Base-by-base conservation (phyloP, 2,888 invertebrate genomes). In the Caenorhabditis sp. region DNA sequence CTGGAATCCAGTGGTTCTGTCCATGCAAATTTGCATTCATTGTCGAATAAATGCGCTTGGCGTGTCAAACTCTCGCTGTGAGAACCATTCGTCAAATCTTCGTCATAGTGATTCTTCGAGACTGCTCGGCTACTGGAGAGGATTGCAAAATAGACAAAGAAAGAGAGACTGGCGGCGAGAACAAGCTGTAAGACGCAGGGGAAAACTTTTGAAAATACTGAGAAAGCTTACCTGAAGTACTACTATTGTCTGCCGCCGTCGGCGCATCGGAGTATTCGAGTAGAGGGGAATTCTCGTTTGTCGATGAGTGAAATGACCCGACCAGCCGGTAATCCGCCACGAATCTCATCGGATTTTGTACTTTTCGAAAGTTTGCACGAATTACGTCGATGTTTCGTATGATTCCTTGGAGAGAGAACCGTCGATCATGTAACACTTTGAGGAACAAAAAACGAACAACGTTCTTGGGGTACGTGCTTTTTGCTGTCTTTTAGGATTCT, bases 41-140 rank as follows among this genome's bases (percentile, higher is more conserved):
- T 85, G 24, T 85, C 85, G 28, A 83, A 61, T 13, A 85, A 61
- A 60, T 85, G 85, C 0, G 82, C 9, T 22, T 84, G 81, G 1
- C 76, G 65, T 18, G 47, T 28, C 2, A 2, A 20, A 35, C 6
- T 2, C 1, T 40, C 13, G 13, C 9, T 15, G 5, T 40, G 11
- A 40, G 61, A 71, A 8, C 13, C 35, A 40, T 72, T 65, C 1
- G 44, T 24, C n/a, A 9, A 1, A 1, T 61, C 40, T 18, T n/a
- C 26, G 15, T 15, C 8, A 8, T 11, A 1, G n/a, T 13, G 5
- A 18, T 4, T 0, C n/a, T 35, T 28, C 18, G 35, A 55, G 32
- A 22, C 32, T 15, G 20, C 26, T 1, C 55, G 32, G 5, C 55
- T 26, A 4, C 18, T 56, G 4, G 18, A 11, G n/a, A 47, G 13